These are phyloP conservation scores for Meandrina meandrites DNA, from an alignment of 92 coral and sea anemone species.

Conservation along the genomic window DNA sequence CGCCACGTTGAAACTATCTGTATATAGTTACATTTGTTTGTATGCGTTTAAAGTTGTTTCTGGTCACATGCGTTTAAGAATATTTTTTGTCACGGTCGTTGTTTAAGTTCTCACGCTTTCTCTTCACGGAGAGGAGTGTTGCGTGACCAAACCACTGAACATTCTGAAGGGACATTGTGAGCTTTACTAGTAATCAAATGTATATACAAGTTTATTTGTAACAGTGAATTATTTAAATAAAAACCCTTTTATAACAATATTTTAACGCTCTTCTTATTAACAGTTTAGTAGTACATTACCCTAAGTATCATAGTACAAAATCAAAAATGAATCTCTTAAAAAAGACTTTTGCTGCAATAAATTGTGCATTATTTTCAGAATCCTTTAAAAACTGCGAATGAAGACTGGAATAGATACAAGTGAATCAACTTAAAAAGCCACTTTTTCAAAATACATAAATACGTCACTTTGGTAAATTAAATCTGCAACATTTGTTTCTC, in stretches of 20 bases:
- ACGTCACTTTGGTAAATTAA: background rate
- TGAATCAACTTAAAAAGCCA: background rate
- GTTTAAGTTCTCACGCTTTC: background rate
- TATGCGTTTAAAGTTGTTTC: background rate
- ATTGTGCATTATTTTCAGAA: background rate
- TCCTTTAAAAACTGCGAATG: background rate
- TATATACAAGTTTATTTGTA: constrained; percentile 14
- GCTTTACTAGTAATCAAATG: background rate
- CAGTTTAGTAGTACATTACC: background rate
- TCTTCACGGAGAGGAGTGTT: background rate
- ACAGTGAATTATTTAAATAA: constrained; percentile 13
- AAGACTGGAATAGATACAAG: background rate
- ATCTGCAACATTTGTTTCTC: background rate
- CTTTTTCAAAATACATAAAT: background rate
- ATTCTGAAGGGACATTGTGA: background rate
- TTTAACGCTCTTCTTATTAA: background rate
- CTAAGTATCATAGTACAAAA: background rate
- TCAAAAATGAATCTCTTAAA: background rate
- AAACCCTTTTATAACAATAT: background rate
- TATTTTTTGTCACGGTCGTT: too few species aligned
- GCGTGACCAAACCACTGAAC: background rate
- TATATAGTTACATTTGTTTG: background rate
- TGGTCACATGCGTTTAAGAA: too few species aligned
- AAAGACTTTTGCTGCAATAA: background rate
- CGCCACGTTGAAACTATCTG: background rate